These are phyloP conservation scores for Cosmia pyralina DNA, from an alignment of 2,888 invertebrate genomes.

Conservation along the genomic window DNA sequence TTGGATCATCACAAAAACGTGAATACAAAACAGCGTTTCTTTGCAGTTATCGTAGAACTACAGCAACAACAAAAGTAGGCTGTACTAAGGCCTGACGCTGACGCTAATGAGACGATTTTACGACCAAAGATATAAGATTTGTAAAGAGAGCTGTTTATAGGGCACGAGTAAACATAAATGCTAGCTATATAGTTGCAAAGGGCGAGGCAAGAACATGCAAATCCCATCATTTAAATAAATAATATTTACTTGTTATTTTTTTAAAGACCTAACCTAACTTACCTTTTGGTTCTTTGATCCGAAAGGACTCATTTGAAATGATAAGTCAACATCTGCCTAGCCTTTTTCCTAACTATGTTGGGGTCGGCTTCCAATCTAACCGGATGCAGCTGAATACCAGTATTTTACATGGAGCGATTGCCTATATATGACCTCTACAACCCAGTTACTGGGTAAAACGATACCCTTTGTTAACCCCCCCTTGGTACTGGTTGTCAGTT, in stretches of 20 bases:
- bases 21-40: slow-evolving; percentile 33
- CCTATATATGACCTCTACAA: too few relatives aligned
- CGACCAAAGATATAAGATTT: slow-evolving; percentile 32
- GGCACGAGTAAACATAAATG: neutral
- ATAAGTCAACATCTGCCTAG: too few relatives aligned
- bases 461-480: too few relatives aligned
- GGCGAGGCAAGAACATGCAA: neutral
- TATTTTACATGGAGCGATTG: too few relatives aligned
- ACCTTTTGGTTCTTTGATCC: neutral
- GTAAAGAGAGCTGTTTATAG: slow-evolving; percentile 12
- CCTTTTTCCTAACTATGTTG: too few relatives aligned
- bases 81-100: slow-evolving; percentile 9
- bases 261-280: too few relatives aligned
- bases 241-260: neutral
- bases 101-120: slow-evolving; percentile 34
- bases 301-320: neutral
- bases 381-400: too few relatives aligned
- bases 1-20: slow-evolving; percentile 50
- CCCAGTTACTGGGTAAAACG: too few relatives aligned
- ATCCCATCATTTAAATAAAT: neutral
- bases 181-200: neutral
- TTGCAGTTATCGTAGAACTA: slow-evolving; percentile 37
- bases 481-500: too few relatives aligned
- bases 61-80: slow-evolving; percentile 43
- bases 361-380: too few relatives aligned